phyloP scores from a whole-genome alignment of 2,888 invertebrate genomes.

The Harpalus rubripes region DNA sequence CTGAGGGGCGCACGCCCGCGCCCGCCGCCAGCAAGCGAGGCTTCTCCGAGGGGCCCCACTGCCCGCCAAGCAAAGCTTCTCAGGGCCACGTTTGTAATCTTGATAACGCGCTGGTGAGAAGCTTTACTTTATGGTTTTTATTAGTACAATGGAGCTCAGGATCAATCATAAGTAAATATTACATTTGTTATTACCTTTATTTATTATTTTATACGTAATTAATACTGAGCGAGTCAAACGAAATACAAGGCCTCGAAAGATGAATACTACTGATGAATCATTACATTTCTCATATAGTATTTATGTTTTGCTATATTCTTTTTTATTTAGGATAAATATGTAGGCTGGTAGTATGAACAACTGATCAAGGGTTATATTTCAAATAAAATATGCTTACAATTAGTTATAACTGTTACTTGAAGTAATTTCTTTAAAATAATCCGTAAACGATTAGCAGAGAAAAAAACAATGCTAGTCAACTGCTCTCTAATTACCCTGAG shows the following conservation, averaged over 20 bases:
- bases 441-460: too few species aligned
- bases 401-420: too few species aligned
- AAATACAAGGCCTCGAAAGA: not conserved
- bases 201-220: constrained; percentile 12
- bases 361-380: too few species aligned
- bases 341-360: too few species aligned
- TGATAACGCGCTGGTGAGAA: constrained; percentile 78
- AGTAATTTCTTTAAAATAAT: too few species aligned
- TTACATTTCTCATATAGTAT: too few species aligned
- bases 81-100: constrained; percentile 79
- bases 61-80: constrained; percentile 77
- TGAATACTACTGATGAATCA: too few species aligned
- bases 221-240: constrained; percentile 35
- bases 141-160: constrained; percentile 61
- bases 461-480: too few species aligned
- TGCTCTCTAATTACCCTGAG: too few species aligned
- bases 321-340: too few species aligned
- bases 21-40: constrained; percentile 77
- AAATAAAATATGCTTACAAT: too few species aligned
- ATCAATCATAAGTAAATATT: constrained; percentile 58
- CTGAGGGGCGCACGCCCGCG: constrained; percentile 75
- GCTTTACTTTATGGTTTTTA: constrained; percentile 56
- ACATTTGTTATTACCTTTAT: constrained; percentile 55
- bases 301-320: too few species aligned
- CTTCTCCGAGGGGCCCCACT: constrained; percentile 86